These are phyloP conservation scores for Polypterus bichir DNA, from an alignment of 2,113 vertebrate genomes.

Conservation along the genomic window DNA sequence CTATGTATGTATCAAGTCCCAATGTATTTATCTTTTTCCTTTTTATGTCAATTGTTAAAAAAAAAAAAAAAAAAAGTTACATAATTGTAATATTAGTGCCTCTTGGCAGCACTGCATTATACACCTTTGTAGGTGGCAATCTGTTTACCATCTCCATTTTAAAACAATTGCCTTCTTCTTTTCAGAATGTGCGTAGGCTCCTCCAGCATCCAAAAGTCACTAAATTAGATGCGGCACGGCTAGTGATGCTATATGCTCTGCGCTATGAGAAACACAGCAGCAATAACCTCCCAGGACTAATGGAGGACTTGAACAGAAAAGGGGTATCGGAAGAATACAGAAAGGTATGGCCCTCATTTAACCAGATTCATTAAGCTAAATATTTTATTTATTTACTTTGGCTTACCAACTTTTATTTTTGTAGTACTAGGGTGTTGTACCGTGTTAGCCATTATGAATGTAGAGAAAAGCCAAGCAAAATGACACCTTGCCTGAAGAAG, in stretches of 20 bases:
- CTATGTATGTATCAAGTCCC: too few relatives aligned
- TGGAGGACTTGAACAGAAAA: slow-evolving; percentile 60
- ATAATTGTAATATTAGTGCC: too few relatives aligned
- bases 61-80: too few relatives aligned
- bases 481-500: too few relatives aligned
- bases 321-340: slow-evolving; percentile 68
- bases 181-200: slow-evolving; percentile 70
- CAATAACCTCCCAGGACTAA: slow-evolving; percentile 58
- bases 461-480: too few relatives aligned
- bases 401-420: not conserved
- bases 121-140: not conserved
- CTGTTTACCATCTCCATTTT: not conserved
- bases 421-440: too few relatives aligned
- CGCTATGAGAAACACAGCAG: slow-evolving; percentile 83
- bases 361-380: not conserved
- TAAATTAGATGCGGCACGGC: slow-evolving; percentile 66
- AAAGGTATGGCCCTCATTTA: slow-evolving; percentile 40
- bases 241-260: slow-evolving; percentile 87
- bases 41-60: too few relatives aligned
- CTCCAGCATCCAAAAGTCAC: slow-evolving; percentile 70
- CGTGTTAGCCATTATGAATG: too few relatives aligned
- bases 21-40: too few relatives aligned
- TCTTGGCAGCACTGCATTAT: too few relatives aligned
- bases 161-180: not conserved
- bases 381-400: not conserved